These are phyloP conservation scores for Microctonus hyperodae DNA, from an alignment of 2,888 invertebrate species.

Conservation along the genomic window DNA sequence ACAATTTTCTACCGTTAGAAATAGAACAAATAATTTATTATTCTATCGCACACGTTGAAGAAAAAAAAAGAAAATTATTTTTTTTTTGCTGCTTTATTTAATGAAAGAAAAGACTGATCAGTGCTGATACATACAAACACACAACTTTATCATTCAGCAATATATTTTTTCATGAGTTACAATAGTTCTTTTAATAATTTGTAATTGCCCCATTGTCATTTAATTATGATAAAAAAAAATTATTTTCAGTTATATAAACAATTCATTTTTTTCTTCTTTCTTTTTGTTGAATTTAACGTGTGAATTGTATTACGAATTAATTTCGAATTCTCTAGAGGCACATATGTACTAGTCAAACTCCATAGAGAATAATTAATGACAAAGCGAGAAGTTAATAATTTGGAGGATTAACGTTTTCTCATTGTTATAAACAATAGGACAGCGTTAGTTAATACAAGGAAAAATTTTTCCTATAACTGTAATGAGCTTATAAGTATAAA, in stretches of 20 bases:
- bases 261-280: slow-evolving; percentile 1
- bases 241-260: background rate
- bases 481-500: slow-evolving; percentile 62
- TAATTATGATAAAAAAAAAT: background rate
- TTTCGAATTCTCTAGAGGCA: slow-evolving; percentile 33
- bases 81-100: slow-evolving; percentile 3
- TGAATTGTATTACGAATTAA: background rate
- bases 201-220: background rate
- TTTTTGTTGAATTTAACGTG: slow-evolving; percentile 2
- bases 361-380: slow-evolving; percentile 31
- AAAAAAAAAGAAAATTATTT: background rate
- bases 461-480: slow-evolving; percentile 57
- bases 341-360: slow-evolving; percentile 57
- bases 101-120: slow-evolving; percentile 27
- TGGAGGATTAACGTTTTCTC: background rate
- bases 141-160: background rate
- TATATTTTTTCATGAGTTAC: no score
- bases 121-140: background rate
- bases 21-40: background rate
- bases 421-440: background rate
- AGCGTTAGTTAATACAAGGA: slow-evolving; percentile 29
- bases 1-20: no score
- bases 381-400: background rate
- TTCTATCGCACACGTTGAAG: background rate
- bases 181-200: background rate